Percentiles rank a stretch among this genome's conserved stretches.
Evolutionary conservation across 2,888 invertebrate species (phyloP).

Genomic region (Lymantria monacha): DNA sequence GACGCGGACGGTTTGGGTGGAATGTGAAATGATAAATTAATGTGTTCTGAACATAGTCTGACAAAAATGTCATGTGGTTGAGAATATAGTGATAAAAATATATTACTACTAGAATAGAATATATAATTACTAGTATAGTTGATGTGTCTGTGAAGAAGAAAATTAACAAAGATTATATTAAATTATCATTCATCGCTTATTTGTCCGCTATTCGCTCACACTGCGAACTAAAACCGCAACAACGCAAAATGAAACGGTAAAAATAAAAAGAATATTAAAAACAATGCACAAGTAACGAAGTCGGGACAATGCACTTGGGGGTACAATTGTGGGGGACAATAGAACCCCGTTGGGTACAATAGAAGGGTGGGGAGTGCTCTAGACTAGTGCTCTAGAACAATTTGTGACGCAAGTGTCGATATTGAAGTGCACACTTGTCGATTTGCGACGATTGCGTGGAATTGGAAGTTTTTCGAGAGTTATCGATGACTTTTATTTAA

Average conservation of each 20-base stretch:
- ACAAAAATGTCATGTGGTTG: too few relatives aligned
- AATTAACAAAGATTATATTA: too few relatives aligned
- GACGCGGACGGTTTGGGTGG: too few relatives aligned
- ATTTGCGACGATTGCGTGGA: constrained; percentile 2
- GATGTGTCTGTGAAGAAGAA: too few relatives aligned
- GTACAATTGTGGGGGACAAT: constrained; percentile 25
- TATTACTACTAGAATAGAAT: too few relatives aligned
- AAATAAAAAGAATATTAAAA: constrained; percentile 38
- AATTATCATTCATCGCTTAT: too few relatives aligned
- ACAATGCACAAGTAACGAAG: constrained; percentile 40
- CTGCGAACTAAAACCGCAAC: constrained; percentile 8
- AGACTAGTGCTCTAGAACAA: constrained; percentile 29
- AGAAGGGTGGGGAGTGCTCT: constrained; percentile 23
- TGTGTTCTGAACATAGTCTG: too few relatives aligned
- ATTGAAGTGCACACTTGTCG: constrained; percentile 8
- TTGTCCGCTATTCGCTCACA: constrained; percentile 8
- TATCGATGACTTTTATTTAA: background rate
- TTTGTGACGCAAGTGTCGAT: constrained; percentile 28
- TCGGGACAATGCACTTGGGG: constrained; percentile 27
- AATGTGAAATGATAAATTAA: too few relatives aligned
- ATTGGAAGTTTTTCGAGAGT: constrained; percentile 2
- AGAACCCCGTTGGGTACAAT: constrained; percentile 11
- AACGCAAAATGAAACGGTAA: constrained; percentile 21
- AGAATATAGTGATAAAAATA: too few relatives aligned
- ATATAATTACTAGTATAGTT: too few relatives aligned